A percentile compares a stretch with the other conserved stretches of the same genome.
Evolutionary conservation across 2,797 vertebrate species (phyloP).

Genomic region (Peromyscus melanophrys): DNA sequence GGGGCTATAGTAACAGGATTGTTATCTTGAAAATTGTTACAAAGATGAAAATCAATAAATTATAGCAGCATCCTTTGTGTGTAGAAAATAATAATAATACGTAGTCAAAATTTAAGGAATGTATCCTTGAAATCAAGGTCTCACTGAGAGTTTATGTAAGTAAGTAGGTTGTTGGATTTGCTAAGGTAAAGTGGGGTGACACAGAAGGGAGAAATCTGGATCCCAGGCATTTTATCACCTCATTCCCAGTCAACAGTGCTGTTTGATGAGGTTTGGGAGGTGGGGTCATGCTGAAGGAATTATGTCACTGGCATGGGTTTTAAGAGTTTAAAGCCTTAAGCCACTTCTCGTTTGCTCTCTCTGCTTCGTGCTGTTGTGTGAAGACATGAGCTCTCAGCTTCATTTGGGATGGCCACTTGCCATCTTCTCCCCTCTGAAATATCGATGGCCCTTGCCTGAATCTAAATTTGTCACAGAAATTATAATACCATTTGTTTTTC

Average conservation of each 20-base stretch:
- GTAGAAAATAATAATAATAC: background rate
- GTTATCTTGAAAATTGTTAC: background rate
- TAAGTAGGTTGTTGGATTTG: background rate
- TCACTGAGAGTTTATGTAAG: background rate
- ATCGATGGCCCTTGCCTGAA: background rate
- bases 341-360: background rate
- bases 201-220: accelerated
- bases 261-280: background rate
- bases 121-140: background rate
- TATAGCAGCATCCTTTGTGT: background rate
- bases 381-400: background rate
- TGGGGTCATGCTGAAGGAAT: background rate
- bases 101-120: background rate
- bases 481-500: background rate
- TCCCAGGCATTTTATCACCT: background rate
- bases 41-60: background rate
- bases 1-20: background rate
- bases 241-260: background rate
- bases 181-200: background rate
- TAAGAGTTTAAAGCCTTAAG: background rate
- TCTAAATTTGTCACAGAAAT: background rate
- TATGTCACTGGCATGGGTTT: background rate
- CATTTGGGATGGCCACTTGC: background rate
- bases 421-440: background rate
- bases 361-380: background rate